Percentiles rank a stretch among this genome's conserved stretches.
Conservation (phyloP, 2,888 invertebrate species). For the Eumacrocentrus americanus region DNA sequence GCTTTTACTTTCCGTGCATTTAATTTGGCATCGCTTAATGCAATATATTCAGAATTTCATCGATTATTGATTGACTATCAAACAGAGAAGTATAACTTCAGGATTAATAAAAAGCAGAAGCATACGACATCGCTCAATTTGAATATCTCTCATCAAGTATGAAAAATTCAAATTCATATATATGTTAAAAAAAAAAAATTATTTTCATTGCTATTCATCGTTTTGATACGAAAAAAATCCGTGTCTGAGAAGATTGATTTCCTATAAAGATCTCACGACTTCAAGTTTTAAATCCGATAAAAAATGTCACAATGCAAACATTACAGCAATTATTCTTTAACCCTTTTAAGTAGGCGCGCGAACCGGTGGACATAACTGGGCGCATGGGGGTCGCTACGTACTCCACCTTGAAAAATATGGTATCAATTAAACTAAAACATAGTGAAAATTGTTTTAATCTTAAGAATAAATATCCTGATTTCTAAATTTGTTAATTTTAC, state of each 20-base stretch:
- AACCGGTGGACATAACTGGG: no score
- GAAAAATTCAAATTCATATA: not conserved
- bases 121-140: not conserved
- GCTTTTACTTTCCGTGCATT: slow-evolving; percentile 2
- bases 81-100: no score
- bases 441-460: no score
- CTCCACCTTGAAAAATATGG: no score
- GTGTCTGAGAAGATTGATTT: not conserved
- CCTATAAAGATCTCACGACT: not conserved
- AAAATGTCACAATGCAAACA: no score
- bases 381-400: no score
- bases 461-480: no score
- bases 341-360: no score
- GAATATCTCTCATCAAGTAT: not conserved
- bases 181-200: slow-evolving; percentile 1
- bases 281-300: not conserved
- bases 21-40: not conserved
- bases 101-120: not conserved
- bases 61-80: not conserved
- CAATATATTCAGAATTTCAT: slow-evolving; percentile 1
- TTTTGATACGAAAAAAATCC: not conserved
- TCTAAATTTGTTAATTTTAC: no score
- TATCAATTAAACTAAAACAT: no score
- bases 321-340: no score
- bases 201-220: slow-evolving; percentile 8